Percentiles rank a stretch among this genome's conserved stretches.
Conservation (phyloP, 2,113 vertebrate species). For the Theristicus caerulescens region DNA sequence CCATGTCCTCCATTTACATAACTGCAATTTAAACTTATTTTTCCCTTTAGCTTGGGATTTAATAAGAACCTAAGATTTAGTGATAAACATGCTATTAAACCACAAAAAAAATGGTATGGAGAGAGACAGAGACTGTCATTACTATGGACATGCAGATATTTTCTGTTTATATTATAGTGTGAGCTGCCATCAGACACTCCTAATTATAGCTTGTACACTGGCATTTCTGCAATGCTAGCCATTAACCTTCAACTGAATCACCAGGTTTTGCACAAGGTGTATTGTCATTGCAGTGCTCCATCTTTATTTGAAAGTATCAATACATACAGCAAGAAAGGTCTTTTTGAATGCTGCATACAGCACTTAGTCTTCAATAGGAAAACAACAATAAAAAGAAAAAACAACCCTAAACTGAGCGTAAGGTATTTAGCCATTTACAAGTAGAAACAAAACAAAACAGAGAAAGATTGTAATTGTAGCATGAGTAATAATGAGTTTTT, state of each 20-base stretch:
- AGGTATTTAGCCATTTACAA: conserved; percentile 28
- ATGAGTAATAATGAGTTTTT: conserved; percentile 16
- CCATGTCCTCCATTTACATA: background rate
- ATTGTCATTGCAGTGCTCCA: conserved; percentile 12
- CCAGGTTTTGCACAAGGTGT: conserved; percentile 11
- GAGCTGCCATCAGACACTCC: conserved; percentile 36
- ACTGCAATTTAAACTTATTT: background rate
- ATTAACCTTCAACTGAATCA: conserved; percentile 65
- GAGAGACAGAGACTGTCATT: conserved; percentile 4
- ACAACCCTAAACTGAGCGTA: background rate
- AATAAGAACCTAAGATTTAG: background rate
- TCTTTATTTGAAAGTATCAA: background rate
- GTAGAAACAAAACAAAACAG: background rate
- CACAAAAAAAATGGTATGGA: background rate
- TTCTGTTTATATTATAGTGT: conserved; percentile 20
- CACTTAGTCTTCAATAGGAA: background rate
- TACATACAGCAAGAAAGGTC: background rate
- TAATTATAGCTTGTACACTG: conserved; percentile 37
- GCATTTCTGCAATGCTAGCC: conserved; percentile 20
- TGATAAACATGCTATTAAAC: conserved; percentile 5
- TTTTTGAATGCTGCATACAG: background rate
- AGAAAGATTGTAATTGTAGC: background rate
- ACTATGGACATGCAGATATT: conserved; percentile 50
- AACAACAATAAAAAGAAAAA: background rate
- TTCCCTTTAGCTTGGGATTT: background rate